Percentiles rank a stretch among this genome's conserved stretches.
phyloP scores from a whole-genome alignment of 2,888 invertebrate species.

The Acronicta alni region DNA sequence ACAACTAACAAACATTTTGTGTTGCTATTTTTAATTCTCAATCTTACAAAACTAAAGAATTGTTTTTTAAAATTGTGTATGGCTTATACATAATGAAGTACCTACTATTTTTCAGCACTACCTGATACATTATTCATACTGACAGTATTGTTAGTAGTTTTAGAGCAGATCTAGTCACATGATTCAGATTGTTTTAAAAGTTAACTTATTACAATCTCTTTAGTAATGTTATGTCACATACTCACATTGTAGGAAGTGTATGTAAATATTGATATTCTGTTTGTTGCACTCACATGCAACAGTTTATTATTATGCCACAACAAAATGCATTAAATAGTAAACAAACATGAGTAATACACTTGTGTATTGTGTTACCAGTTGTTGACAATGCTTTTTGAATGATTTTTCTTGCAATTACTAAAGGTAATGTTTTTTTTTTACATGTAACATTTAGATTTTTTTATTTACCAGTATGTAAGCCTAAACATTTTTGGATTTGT shows the following conservation, averaged over 20 bases:
- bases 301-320: conserved; percentile 79
- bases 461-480: too few species aligned
- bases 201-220: conserved; percentile 43
- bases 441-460: too few species aligned
- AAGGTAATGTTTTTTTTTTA: neutral
- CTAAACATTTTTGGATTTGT: too few species aligned
- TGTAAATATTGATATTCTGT: conserved; percentile 75
- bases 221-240: conserved; percentile 65
- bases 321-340: conserved; percentile 82
- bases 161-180: conserved; percentile 35
- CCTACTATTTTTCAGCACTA: conserved; percentile 10
- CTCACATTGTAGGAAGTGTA: conserved; percentile 66
- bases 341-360: conserved; percentile 78
- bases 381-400: conserved; percentile 59
- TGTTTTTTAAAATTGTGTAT: neutral
- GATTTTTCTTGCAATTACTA: conserved; percentile 35
- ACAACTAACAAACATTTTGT: neutral
- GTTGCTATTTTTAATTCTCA: neutral
- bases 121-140: conserved; percentile 11
- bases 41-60: neutral
- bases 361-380: conserved; percentile 51
- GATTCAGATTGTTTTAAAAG: conserved; percentile 55
- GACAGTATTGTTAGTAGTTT: conserved; percentile 19
- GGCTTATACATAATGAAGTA: neutral
- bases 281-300: conserved; percentile 67